Percentiles rank a stretch among this genome's conserved stretches.
These are phyloP conservation scores for Calycopis cecrops DNA, from an alignment of 1,140 invertebrate genomes.

Conservation along the genomic window DNA sequence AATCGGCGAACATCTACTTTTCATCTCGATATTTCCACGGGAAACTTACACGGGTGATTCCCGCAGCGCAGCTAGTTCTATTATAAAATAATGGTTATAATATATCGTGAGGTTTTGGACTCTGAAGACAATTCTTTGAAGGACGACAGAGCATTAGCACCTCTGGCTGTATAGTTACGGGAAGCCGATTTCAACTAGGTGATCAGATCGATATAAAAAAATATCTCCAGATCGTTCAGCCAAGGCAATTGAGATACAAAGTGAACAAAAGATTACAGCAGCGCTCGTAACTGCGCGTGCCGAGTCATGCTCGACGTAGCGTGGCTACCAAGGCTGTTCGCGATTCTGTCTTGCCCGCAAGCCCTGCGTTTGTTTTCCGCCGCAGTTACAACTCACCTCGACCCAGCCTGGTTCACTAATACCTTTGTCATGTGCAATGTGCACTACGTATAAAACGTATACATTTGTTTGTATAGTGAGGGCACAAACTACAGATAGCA, in stretches of 20 bases:
- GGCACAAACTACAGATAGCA: too few species aligned
- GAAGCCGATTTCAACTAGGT: too few species aligned
- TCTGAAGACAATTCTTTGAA: too few species aligned
- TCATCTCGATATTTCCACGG: too few species aligned
- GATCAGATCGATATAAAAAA: background rate
- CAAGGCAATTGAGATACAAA: constrained; percentile 1
- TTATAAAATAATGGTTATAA: too few species aligned
- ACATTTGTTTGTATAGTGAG: too few species aligned
- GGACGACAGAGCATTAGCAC: too few species aligned
- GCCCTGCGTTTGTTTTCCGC: constrained; percentile 42
- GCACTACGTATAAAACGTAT: background rate
- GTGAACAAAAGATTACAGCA: constrained; percentile 50
- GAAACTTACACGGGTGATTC: too few species aligned
- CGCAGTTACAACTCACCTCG: constrained; percentile 32
- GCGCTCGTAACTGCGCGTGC: constrained; percentile 41
- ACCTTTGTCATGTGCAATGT: background rate
- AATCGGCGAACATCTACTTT: too few species aligned
- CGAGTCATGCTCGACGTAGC: constrained; percentile 57
- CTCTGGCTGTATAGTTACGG: too few species aligned
- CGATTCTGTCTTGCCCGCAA: constrained; percentile 48
- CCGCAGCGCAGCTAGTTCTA: too few species aligned
- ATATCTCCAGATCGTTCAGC: background rate
- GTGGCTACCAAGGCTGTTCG: constrained; percentile 60
- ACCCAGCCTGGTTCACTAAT: constrained; percentile 24
- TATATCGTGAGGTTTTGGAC: too few species aligned